A percentile compares a stretch with the other conserved stretches of the same genome.
phyloP scores from a whole-genome alignment of 1,140 invertebrate species.

The Drosophila hydei region DNA sequence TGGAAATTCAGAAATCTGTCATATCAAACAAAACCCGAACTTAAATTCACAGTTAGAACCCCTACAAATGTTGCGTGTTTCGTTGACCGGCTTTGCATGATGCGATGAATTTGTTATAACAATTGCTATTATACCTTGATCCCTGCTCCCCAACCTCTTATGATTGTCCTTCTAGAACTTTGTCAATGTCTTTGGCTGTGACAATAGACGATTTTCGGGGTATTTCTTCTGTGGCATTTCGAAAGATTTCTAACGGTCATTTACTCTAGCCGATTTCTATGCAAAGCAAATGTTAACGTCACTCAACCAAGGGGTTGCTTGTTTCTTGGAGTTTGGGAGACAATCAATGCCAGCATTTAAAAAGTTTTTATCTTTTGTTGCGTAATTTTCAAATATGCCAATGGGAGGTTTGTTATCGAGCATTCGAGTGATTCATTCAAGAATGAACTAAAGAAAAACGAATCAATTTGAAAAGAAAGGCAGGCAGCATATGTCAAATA shows the following conservation, averaged over 20 bases:
- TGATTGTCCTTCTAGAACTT: conserved; percentile 28
- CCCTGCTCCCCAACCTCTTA: not conserved
- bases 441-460: not conserved
- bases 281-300: conserved; percentile 46
- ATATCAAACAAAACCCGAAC: conserved; percentile 20
- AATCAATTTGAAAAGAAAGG: no score
- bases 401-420: conserved; percentile 25
- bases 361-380: conserved; percentile 29
- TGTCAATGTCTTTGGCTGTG: conserved; percentile 34
- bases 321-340: not conserved
- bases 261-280: conserved; percentile 23
- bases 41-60: conserved; percentile 2
- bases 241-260: conserved; percentile 54
- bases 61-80: conserved; percentile 43
- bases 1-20: conserved; percentile 24
- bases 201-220: conserved; percentile 28
- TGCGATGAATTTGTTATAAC: conserved; percentile 39
- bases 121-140: conserved; percentile 29
- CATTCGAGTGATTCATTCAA: conserved; percentile 1
- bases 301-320: conserved; percentile 49
- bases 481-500: no score
- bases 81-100: conserved; percentile 42
- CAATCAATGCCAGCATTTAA: conserved; percentile 21
- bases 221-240: conserved; percentile 44
- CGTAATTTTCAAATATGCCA: conserved; percentile 9